These are phyloP conservation scores for Malurus alboscapulatus DNA, from an alignment of 2,113 vertebrate genomes.

Conservation along the genomic window DNA sequence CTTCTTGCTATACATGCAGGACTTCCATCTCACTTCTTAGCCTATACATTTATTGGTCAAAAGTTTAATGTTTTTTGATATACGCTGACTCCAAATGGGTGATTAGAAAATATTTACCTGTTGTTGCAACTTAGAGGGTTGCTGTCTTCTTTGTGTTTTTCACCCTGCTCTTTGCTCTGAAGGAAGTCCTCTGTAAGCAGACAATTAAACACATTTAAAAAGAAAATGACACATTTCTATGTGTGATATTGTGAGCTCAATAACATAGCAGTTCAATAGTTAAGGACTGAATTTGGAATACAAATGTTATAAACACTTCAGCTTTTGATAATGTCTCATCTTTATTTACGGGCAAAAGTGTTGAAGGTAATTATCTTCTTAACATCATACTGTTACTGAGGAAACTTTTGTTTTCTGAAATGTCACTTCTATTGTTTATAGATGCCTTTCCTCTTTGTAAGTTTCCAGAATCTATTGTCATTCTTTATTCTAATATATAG, in stretches of 20 bases:
- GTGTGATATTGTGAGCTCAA: background rate
- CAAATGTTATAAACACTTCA: background rate
- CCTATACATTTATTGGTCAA: background rate
- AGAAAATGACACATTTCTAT: background rate
- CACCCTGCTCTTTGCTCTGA: background rate
- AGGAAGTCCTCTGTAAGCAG: background rate
- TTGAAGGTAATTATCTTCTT: background rate
- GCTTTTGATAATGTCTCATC: background rate
- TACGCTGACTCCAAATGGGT: background rate
- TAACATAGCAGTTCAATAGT: background rate
- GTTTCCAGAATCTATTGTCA: background rate
- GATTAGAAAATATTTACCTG: background rate
- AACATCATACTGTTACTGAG: background rate
- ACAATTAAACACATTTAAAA: background rate
- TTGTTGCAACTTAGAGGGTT: background rate
- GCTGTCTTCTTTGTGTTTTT: background rate
- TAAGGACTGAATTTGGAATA: background rate
- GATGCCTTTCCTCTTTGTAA: background rate
- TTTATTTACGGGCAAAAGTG: background rate
- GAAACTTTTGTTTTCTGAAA: background rate
- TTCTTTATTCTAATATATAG: background rate
- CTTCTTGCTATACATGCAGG: background rate
- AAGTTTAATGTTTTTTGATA: background rate
- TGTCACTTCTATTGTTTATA: background rate
- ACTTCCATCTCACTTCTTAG: background rate